These are phyloP conservation scores for Copsychus sechellarum DNA, from an alignment of 2,113 vertebrate species.

Conservation along the genomic window DNA sequence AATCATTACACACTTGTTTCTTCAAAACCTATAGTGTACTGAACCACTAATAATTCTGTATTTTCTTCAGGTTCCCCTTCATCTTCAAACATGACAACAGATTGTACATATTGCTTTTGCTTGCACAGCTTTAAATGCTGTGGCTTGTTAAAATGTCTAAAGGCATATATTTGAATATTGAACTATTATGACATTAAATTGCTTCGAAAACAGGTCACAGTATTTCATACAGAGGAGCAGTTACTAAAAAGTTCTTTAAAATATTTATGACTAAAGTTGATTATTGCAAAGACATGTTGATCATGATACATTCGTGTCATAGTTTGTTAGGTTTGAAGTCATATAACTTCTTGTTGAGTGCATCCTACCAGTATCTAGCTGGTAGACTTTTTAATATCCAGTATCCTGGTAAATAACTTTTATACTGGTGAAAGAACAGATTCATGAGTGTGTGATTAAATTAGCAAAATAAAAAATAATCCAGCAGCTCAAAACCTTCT, in stretches of 20 bases:
- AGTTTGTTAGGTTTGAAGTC: not conserved
- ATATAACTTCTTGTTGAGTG: not conserved
- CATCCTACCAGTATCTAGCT: not conserved
- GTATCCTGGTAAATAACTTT: not conserved
- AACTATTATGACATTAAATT: not conserved
- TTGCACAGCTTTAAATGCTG: not conserved
- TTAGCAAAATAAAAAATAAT: not conserved
- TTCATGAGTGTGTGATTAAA: not conserved
- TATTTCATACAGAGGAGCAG: not conserved
- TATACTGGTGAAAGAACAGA: not conserved
- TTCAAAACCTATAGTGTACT: not conserved
- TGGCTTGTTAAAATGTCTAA: not conserved
- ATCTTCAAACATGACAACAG: not conserved
- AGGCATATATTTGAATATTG: not conserved
- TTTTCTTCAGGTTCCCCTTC: not conserved
- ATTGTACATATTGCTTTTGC: not conserved
- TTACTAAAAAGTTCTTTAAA: not conserved
- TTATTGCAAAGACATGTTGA: not conserved
- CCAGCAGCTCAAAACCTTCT: not conserved
- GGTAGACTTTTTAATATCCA: not conserved
- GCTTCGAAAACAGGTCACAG: not conserved
- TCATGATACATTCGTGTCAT: not conserved
- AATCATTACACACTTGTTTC: not conserved
- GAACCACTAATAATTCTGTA: not conserved
- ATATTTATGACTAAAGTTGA: not conserved